Conservation (phyloP, 2,797 vertebrate genomes). For the Tapirus indicus region DNA sequence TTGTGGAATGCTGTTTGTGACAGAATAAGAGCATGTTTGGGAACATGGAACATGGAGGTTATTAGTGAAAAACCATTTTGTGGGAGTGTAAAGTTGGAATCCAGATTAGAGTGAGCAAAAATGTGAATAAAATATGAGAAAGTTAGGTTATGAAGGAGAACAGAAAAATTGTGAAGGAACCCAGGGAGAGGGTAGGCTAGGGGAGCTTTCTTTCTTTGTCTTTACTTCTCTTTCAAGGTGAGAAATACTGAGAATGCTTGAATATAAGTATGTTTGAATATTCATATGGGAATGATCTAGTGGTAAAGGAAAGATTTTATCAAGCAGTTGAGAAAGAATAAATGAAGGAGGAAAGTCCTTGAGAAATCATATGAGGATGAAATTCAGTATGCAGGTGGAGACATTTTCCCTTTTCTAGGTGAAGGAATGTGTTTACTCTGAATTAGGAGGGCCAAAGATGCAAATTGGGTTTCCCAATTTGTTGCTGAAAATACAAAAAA, state of each 20-base stretch:
- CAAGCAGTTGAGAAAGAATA: neutral
- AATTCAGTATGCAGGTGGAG: neutral
- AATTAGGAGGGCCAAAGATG: neutral
- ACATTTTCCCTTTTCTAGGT: neutral
- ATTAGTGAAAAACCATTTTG: neutral
- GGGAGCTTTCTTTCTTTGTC: neutral
- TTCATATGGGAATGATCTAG: neutral
- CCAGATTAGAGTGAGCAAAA: neutral
- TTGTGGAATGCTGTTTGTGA: neutral
- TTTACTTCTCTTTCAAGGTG: neutral
- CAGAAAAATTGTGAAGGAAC: neutral
- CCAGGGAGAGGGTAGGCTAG: neutral
- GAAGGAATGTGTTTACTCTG: neutral
- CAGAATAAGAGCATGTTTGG: neutral
- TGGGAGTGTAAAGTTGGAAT: neutral
- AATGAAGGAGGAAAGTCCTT: neutral
- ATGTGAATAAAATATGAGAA: neutral
- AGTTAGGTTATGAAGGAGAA: neutral
- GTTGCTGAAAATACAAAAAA: neutral
- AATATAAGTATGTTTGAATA: neutral
- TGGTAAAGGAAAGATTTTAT: neutral
- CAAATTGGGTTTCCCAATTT: neutral
- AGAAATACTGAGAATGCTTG: neutral
- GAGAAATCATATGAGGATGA: neutral
- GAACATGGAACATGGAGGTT: neutral